These are phyloP conservation scores for Callyntrura sp. DNA, from an alignment of 2,888 invertebrate genomes.

Conservation along the genomic window DNA sequence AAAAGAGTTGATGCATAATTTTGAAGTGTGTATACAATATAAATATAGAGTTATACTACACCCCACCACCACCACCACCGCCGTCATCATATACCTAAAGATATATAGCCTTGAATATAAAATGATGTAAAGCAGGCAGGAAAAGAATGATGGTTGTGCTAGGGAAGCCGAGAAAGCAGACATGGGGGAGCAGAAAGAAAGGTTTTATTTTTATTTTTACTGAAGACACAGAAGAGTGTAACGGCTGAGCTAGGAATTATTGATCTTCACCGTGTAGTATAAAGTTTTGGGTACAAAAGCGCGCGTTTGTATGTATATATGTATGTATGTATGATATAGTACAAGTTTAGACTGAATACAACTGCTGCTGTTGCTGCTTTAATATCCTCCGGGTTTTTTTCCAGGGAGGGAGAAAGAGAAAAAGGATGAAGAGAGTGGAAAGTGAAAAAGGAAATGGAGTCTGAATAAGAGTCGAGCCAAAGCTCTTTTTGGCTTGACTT, in stretches of 20 bases:
- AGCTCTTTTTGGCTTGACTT: slow-evolving; percentile 78
- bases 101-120: slow-evolving; percentile 18
- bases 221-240: slow-evolving; percentile 75
- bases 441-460: slow-evolving; percentile 79
- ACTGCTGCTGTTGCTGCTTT: slow-evolving; percentile 70
- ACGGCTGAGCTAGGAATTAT: slow-evolving; percentile 81
- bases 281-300: slow-evolving; percentile 3
- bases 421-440: slow-evolving; percentile 65
- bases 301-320: slow-evolving; percentile 6
- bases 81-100: neutral
- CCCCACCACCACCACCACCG: too few species aligned
- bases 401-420: slow-evolving; percentile 73
- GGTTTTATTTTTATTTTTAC: slow-evolving; percentile 55
- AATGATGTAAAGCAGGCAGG: slow-evolving; percentile 52
- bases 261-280: slow-evolving; percentile 73
- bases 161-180: slow-evolving; percentile 59
- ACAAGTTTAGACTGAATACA: slow-evolving; percentile 29
- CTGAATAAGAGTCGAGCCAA: slow-evolving; percentile 70
- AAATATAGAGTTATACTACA: neutral
- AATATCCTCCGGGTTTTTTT: slow-evolving; percentile 81
- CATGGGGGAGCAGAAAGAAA: slow-evolving; percentile 74
- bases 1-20: slow-evolving; percentile 16
- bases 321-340: slow-evolving; percentile 4
- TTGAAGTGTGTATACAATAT: neutral
- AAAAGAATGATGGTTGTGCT: slow-evolving; percentile 73